Percentiles rank a stretch among this genome's conserved stretches.
These are phyloP conservation scores for Chromoteleia sp. DNA, from an alignment of 2,888 invertebrate genomes.

Conservation along the genomic window DNA sequence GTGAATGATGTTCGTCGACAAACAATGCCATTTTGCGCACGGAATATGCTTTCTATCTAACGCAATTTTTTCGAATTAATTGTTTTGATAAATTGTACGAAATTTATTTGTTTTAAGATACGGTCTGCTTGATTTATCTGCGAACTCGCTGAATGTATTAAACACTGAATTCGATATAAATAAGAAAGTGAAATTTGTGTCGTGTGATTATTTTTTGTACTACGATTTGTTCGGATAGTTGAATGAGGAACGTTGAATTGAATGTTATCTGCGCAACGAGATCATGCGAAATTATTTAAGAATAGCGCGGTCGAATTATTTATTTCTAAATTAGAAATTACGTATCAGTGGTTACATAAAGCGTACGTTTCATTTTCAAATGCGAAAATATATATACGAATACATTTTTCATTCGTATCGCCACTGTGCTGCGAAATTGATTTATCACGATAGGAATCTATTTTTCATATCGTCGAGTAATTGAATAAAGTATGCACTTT, in stretches of 20 bases:
- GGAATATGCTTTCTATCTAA: conserved; percentile 2
- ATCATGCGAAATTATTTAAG: not conserved
- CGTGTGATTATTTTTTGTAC: not conserved
- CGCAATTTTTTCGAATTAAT: conserved; percentile 6
- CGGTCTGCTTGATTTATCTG: conserved; percentile 3
- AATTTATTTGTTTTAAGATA: conserved; percentile 4
- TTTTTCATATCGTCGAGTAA: too few species aligned
- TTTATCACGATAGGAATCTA: too few species aligned
- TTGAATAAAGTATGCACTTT: too few species aligned
- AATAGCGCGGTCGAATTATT: not conserved
- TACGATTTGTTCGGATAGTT: conserved; percentile 2
- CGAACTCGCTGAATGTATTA: not conserved
- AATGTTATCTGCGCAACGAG: not conserved
- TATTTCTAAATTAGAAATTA: too few species aligned
- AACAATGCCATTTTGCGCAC: conserved; percentile 21
- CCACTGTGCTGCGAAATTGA: too few species aligned
- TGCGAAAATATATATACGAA: too few species aligned
- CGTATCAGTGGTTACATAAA: too few species aligned
- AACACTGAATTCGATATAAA: conserved; percentile 5
- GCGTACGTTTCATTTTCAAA: too few species aligned
- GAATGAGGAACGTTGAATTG: not conserved
- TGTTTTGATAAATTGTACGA: not conserved
- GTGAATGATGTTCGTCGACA: conserved; percentile 27
- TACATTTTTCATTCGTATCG: too few species aligned
- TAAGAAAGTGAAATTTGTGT: conserved; percentile 23